Conservation (phyloP, 2,888 invertebrate genomes). For the Trissolcus brochymenae region DNA sequence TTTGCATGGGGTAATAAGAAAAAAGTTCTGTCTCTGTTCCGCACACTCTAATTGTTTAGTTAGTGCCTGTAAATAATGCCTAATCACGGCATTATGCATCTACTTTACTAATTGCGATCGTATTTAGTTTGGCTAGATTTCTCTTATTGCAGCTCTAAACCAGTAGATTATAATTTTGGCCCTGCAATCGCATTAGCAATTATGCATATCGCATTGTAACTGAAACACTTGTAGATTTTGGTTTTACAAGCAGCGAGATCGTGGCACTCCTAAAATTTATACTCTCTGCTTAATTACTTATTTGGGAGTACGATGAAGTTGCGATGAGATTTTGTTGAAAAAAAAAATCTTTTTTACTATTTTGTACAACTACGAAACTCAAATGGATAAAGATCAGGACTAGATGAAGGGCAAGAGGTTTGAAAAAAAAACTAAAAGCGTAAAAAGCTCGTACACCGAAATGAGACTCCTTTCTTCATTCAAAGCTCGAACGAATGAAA, state of each 20-base stretch:
- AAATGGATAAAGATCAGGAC: slow-evolving; percentile 50
- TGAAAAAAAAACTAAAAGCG: slow-evolving; percentile 65
- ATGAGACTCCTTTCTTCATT: slow-evolving; percentile 69
- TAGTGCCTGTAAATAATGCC: background rate
- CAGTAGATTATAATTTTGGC: background rate
- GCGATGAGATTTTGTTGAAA: slow-evolving; percentile 31
- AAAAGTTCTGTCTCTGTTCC: no score
- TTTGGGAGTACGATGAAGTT: slow-evolving; percentile 59
- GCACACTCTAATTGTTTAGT: background rate
- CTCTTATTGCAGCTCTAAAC: background rate
- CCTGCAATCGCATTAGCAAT: slow-evolving; percentile 49
- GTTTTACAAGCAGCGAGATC: slow-evolving; percentile 29
- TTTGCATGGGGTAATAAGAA: no score
- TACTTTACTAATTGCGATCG: background rate
- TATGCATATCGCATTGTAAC: slow-evolving; percentile 44
- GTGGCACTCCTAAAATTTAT: slow-evolving; percentile 49
- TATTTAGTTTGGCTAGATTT: background rate
- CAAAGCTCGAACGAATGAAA: slow-evolving; percentile 70
- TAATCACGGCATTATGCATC: background rate
- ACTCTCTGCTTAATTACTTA: slow-evolving; percentile 64
- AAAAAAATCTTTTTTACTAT: slow-evolving; percentile 59
- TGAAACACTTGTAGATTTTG: slow-evolving; percentile 45
- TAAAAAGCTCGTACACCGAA: slow-evolving; percentile 70
- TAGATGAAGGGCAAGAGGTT: slow-evolving; percentile 4
- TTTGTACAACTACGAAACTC: slow-evolving; percentile 63